These are phyloP conservation scores for Azorinus chamasolen DNA, from an alignment of 2,888 invertebrate species.

Conservation along the genomic window DNA sequence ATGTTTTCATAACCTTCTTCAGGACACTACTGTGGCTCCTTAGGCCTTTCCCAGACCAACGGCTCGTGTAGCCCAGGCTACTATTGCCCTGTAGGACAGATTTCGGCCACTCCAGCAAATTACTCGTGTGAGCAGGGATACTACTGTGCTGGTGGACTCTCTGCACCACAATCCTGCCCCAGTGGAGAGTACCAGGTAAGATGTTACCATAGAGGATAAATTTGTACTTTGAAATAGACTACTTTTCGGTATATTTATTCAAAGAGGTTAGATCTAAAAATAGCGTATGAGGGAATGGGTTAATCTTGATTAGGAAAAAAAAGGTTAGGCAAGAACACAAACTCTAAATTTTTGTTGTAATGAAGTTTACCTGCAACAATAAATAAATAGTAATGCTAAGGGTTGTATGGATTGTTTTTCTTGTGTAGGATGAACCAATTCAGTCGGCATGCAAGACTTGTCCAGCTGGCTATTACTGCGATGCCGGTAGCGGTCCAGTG, in stretches of 20 bases:
- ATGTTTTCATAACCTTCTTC: too few relatives aligned
- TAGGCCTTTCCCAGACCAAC: slow-evolving; percentile 75
- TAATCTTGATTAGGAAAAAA: too few relatives aligned
- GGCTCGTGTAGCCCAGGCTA: slow-evolving; percentile 80
- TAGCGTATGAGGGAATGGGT: too few relatives aligned
- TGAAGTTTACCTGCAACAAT: too few relatives aligned
- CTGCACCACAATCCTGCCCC: slow-evolving; percentile 78
- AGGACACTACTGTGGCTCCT: slow-evolving; percentile 82
- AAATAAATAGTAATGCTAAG: too few relatives aligned
- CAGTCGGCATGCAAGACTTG: slow-evolving; percentile 75
- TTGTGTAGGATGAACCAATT: slow-evolving; percentile 69
- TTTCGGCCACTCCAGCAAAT: slow-evolving; percentile 78
- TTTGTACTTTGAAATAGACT: too few relatives aligned
- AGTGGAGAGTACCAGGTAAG: slow-evolving; percentile 84
- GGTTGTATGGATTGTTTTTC: not conserved
- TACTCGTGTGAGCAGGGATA: slow-evolving; percentile 82
- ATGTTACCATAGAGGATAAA: too few relatives aligned
- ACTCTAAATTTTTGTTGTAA: too few relatives aligned
- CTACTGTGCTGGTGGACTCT: slow-evolving; percentile 80
- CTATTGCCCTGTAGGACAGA: slow-evolving; percentile 84
- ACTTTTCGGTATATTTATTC: too few relatives aligned
- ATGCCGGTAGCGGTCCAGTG: slow-evolving; percentile 81
- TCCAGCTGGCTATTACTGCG: slow-evolving; percentile 82
- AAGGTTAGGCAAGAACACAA: too few relatives aligned
- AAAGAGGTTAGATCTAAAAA: too few relatives aligned